Conservation (phyloP, 1,140 invertebrate genomes). For the Saccostrea glomerata region DNA sequence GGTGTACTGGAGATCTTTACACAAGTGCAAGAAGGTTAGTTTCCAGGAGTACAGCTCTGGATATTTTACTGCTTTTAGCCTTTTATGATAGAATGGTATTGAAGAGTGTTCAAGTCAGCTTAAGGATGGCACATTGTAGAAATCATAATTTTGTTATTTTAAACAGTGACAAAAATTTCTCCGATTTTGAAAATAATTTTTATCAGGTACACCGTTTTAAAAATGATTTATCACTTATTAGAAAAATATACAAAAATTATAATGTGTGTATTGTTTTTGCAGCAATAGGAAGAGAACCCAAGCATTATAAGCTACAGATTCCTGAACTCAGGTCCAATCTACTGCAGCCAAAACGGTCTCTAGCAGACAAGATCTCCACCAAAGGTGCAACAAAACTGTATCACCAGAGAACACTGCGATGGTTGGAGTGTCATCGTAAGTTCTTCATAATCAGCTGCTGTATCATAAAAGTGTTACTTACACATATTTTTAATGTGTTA, state of each 20-base stretch:
- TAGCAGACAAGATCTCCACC: constrained; percentile 67
- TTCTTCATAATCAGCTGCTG: background rate
- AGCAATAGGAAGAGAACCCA: constrained; percentile 61
- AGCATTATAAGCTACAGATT: constrained; percentile 65
- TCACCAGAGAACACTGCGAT: constrained; percentile 55
- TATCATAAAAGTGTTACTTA: background rate
- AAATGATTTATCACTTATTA: too few species aligned
- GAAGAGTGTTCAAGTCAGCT: background rate
- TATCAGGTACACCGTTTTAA: too few species aligned
- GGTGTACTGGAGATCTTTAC: constrained; percentile 65
- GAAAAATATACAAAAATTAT: too few species aligned
- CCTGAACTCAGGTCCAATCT: constrained; percentile 70
- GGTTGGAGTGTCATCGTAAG: constrained; percentile 68
- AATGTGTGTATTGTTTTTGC: constrained; percentile 30
- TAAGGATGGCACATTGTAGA: background rate
- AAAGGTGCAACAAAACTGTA: constrained; percentile 67
- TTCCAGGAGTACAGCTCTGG: background rate
- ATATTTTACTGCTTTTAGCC: background rate
- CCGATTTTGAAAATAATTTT: too few species aligned
- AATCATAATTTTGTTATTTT: too few species aligned
- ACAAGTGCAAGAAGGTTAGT: constrained; percentile 68
- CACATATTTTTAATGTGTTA: too few species aligned
- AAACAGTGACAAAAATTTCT: too few species aligned
- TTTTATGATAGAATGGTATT: too few species aligned
- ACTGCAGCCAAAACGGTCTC: constrained; percentile 66